Conservation (phyloP, 2,888 invertebrate genomes). For the Monochamus alternatus region DNA sequence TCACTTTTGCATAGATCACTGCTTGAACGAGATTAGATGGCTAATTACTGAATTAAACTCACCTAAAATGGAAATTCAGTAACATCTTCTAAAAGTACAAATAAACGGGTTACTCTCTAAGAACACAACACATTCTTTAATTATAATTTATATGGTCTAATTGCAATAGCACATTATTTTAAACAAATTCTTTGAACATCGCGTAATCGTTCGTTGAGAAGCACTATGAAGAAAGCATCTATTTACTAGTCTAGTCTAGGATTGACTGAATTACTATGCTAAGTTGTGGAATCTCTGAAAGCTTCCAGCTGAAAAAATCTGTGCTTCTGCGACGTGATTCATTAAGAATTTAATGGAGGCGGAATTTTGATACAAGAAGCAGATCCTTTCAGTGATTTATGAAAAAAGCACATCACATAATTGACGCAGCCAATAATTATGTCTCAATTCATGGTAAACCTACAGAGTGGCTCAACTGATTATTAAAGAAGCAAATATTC, state of each 20-base stretch:
- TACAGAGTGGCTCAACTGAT: no score
- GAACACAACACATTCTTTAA: background rate
- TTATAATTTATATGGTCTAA: conserved; percentile 2
- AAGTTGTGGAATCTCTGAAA: background rate
- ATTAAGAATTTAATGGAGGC: background rate
- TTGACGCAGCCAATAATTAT: background rate
- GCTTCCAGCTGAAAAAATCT: conserved; percentile 3
- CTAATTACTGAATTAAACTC: background rate
- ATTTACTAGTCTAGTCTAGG: background rate
- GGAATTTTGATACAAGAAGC: background rate
- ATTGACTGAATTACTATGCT: background rate
- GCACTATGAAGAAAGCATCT: background rate
- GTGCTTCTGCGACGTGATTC: background rate
- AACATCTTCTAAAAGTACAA: background rate
- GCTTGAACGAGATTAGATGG: no score
- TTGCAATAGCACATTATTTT: background rate
- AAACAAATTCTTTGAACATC: conserved; percentile 6
- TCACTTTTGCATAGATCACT: no score
- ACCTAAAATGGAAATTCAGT: background rate
- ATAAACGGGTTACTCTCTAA: background rate
- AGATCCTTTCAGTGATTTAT: background rate
- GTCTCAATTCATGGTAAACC: background rate
- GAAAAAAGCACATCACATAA: background rate
- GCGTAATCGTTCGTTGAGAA: conserved; percentile 6
- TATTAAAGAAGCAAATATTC: no score